Percentiles rank a stretch among this genome's conserved stretches.
These are phyloP conservation scores for Uloborus diversus DNA, from an alignment of 1,140 invertebrate genomes.

Conservation along the genomic window DNA sequence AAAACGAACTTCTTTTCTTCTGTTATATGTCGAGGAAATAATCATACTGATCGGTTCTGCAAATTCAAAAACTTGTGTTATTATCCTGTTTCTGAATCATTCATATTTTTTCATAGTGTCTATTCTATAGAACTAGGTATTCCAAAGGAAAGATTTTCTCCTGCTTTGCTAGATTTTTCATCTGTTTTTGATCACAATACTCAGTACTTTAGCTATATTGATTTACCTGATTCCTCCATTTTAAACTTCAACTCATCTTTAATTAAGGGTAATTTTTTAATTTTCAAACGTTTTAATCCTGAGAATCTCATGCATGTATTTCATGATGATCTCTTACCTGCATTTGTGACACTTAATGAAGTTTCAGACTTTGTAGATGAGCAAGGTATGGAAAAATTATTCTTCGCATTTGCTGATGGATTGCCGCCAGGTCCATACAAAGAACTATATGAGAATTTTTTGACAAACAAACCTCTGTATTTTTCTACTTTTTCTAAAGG, in stretches of 20 bases:
- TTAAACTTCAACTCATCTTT: conserved; percentile 29
- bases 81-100: conserved; percentile 60
- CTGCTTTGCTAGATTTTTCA: conserved; percentile 63
- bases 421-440: conserved; percentile 11
- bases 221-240: conserved; percentile 59
- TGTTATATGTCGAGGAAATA: conserved; percentile 61
- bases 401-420: conserved; percentile 28
- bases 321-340: conserved; percentile 71
- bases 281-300: conserved; percentile 65
- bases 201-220: conserved; percentile 61
- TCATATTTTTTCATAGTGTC: conserved; percentile 63
- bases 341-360: conserved; percentile 65
- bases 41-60: conserved; percentile 61
- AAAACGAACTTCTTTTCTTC: conserved; percentile 66
- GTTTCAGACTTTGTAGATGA: conserved; percentile 41
- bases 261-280: not conserved
- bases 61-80: conserved; percentile 66
- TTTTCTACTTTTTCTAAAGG: not conserved
- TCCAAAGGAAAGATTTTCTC: conserved; percentile 56
- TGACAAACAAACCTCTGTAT: conserved; percentile 2
- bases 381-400: not conserved
- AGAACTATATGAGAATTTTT: conserved; percentile 47
- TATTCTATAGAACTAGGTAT: conserved; percentile 59
- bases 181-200: conserved; percentile 64
- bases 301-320: conserved; percentile 72